phyloP scores from a whole-genome alignment of 64 coral and sea anemone species.

The Anthopleura sola region DNA sequence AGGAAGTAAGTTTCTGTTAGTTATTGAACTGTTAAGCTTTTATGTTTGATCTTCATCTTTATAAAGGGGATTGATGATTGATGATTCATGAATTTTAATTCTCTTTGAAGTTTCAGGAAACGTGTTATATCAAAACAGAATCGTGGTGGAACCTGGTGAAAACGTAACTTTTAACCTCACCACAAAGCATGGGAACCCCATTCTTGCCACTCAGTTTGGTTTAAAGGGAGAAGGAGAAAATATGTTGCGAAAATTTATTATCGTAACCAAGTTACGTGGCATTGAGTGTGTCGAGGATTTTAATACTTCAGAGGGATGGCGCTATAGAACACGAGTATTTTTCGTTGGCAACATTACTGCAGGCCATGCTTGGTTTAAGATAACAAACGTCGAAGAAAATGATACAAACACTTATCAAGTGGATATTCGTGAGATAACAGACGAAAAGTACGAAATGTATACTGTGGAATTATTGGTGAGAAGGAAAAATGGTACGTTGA shows the following conservation, averaged over 20 bases:
- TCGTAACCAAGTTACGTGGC: background rate
- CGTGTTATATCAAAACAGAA: background rate
- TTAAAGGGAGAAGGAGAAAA: background rate
- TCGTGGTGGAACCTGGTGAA: background rate
- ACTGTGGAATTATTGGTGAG: background rate
- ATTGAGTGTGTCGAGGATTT: background rate
- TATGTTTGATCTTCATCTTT: no score
- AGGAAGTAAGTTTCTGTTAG: no score
- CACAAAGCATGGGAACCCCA: background rate
- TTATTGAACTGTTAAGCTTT: no score
- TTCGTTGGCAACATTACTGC: background rate
- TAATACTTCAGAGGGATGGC: background rate
- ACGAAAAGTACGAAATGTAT: background rate
- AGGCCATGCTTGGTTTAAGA: background rate
- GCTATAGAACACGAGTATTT: background rate
- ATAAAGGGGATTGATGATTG: no score
- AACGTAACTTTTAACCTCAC: background rate
- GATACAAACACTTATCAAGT: background rate
- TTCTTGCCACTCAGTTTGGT: background rate
- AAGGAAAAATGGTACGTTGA: background rate
- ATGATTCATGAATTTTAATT: background rate
- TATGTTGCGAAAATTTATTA: background rate
- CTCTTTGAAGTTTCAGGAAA: background rate
- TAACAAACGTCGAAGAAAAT: background rate
- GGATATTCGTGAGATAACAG: background rate